Evolutionary conservation across 2,113 vertebrate genomes (phyloP).

Genomic region (Vidua macroura): DNA sequence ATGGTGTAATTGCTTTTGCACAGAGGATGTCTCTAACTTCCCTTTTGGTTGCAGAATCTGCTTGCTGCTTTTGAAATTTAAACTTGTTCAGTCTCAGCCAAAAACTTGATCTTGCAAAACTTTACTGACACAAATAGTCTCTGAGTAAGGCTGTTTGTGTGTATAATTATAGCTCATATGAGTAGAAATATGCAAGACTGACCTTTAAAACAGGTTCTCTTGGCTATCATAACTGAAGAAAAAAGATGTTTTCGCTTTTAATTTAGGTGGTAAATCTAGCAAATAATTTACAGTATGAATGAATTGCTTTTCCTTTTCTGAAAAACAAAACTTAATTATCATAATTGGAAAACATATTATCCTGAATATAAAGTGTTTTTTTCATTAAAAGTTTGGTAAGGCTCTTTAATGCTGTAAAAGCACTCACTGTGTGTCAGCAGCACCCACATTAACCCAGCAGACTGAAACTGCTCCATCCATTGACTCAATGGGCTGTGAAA

Average conservation of each 20-base stretch:
- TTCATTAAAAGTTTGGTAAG: not conserved
- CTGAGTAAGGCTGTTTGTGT: not conserved
- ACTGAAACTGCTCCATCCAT: conserved; percentile 35
- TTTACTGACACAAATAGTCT: not conserved
- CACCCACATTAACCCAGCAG: conserved; percentile 35
- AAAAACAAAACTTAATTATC: not conserved
- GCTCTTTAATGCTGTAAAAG: not conserved
- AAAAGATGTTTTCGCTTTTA: not conserved
- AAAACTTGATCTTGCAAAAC: not conserved
- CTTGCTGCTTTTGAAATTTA: not conserved
- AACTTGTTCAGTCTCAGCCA: not conserved
- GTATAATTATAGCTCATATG: not conserved
- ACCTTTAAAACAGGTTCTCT: not conserved
- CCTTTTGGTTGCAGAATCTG: not conserved
- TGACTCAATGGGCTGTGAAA: conserved; percentile 46
- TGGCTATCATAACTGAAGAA: not conserved
- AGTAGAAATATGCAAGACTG: not conserved
- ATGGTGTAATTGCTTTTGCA: not conserved
- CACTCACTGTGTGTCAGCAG: not conserved
- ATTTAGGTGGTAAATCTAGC: not conserved
- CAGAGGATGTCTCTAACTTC: not conserved
- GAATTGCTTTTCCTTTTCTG: not conserved
- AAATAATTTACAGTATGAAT: not conserved
- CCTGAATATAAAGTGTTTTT: not conserved
- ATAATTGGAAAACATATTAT: not conserved